phyloP scores from a whole-genome alignment of 2,113 vertebrate species.

The Todiramphus chloris region DNA sequence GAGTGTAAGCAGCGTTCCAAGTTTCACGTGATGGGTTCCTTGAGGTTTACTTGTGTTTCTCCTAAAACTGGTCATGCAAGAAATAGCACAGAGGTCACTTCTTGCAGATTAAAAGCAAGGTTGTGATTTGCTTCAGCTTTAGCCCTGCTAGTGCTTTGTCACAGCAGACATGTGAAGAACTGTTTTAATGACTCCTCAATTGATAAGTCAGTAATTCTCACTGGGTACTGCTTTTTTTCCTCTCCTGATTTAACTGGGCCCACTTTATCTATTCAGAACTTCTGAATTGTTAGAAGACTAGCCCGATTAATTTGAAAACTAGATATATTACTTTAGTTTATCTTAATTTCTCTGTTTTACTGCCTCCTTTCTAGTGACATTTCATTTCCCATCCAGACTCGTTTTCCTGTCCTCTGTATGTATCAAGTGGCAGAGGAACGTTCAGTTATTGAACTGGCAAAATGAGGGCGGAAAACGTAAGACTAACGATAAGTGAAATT shows the following conservation, averaged over 20 bases:
- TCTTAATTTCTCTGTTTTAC: background rate
- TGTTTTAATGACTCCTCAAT: background rate
- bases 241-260: background rate
- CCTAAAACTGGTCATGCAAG: background rate
- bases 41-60: background rate
- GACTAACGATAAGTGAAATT: background rate
- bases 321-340: background rate
- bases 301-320: background rate
- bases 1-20: background rate
- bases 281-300: background rate
- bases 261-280: background rate
- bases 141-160: background rate
- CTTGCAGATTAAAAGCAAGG: background rate
- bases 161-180: background rate
- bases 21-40: fast-evolving
- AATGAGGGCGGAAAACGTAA: background rate
- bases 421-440: background rate
- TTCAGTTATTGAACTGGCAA: background rate
- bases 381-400: background rate
- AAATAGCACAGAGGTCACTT: background rate
- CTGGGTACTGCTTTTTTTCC: background rate
- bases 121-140: background rate
- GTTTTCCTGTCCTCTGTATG: background rate
- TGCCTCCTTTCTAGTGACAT: background rate
- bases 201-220: background rate